Evolutionary conservation across 2,797 vertebrate species (phyloP), one percentile per base, ranked within the genome.

Genomic region (Miichthys miiuy): DNA sequence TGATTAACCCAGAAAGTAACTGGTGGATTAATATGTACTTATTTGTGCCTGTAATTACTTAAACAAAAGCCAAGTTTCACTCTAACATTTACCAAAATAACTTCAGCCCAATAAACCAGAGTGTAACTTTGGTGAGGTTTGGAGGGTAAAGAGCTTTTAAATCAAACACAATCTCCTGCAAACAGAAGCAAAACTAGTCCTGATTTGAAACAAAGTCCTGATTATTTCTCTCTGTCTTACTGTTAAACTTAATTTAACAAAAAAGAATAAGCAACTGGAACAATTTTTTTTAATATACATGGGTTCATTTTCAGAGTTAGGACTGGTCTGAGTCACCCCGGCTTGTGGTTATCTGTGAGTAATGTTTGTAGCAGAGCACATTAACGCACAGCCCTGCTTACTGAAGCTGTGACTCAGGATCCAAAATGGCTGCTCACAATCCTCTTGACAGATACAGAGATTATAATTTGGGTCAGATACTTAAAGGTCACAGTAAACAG

Each of bases 341-440:
- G 38, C 16, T 46, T 27, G 69, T 27, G 54, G 65, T 63, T 42
- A 13, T 67, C 6, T 46, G 62, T 72, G 61, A 71, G 65, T 60
- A 52, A 75, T 60, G 18, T 75, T 63, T 56, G 56, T 57, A 85
- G 48, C 70, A 73, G 76, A 85, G 79, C 77, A 77, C 81, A 81
- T 79, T 81, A 76, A 88, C 82, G 56, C 69, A 63, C n/a, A 30
- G 4, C 41, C 34, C 50, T 13, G 16, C 62, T 64, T 42, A 44
- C 11, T 48, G 60, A 80, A 58, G 16, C 79, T 76, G 66, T 20
- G 21, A 30, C 46, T 63, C 63, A 14, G 34, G 57, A 83, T 75
- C 68, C 80, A 83, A 77, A 77, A 81, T 83, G 84, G 82, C 65
- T 21, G 69, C 62, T 18, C 38, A 11, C 20, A 0, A 8, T 46